Evolutionary conservation across 23 tunicate species (phyloP).

Genomic region (Botrylloides violaceus): DNA sequence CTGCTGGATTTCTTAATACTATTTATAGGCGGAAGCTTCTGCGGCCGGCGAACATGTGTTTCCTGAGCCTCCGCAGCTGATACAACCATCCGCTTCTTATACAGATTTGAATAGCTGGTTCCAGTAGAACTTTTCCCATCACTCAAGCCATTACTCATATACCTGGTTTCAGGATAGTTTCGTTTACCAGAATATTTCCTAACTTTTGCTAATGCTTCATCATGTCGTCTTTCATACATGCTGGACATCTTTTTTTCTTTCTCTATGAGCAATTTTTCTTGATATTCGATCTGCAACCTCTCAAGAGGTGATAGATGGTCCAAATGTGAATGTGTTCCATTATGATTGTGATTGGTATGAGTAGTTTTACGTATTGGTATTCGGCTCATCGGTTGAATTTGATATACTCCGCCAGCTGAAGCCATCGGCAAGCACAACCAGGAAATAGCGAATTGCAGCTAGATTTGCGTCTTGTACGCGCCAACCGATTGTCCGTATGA

Average conservation of each 20-base stretch:
- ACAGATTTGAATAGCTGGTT: background rate
- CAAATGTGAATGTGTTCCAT: background rate
- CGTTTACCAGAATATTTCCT: constrained; percentile 43
- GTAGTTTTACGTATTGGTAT: background rate
- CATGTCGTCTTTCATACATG: constrained; percentile 26
- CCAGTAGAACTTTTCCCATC: background rate
- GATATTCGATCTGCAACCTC: constrained; percentile 38
- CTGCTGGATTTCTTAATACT: background rate
- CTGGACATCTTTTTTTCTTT: constrained; percentile 46
- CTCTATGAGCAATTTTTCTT: constrained; percentile 33
- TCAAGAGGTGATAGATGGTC: constrained; percentile 34
- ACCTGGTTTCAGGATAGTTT: background rate
- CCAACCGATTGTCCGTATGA: too few relatives aligned
- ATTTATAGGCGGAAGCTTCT: background rate
- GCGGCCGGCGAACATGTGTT: background rate
- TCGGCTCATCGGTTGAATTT: background rate
- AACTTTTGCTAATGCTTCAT: constrained; percentile 40
- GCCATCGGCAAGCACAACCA: background rate
- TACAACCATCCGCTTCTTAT: background rate
- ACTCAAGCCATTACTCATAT: background rate
- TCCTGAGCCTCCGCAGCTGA: background rate
- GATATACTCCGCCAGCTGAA: background rate
- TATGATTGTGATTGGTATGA: background rate
- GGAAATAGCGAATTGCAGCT: too few relatives aligned
- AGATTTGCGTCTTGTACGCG: too few relatives aligned